Base-by-base conservation (phyloP, 2,797 vertebrate species). In the Bradypodion pumilum region DNA sequence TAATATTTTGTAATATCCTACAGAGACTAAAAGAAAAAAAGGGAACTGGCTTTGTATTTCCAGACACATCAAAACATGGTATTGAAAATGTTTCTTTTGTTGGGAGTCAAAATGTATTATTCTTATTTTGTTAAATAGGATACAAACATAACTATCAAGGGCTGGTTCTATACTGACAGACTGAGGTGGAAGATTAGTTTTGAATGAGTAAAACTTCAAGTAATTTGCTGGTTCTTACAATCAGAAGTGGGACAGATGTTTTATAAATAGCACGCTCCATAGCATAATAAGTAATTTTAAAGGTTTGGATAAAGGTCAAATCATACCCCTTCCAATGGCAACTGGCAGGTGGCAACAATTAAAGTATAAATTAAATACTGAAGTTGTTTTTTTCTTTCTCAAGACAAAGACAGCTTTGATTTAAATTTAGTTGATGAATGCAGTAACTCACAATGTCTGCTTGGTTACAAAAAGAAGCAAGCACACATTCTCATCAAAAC, bases 1-100 rank as follows among this genome's bases (percentile, higher is more conserved):
- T 65, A 92, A 86, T 92, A 85, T 94, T 93, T 88, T 87, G 81
- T 87, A 80, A 89, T 91, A 85, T 44, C 83, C 90, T 89, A 86
- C 80, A 69, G 90, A 93, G 88, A 85, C 59, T 79, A 85, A 91
- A 91, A 87, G 62, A 63, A 88, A 81, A 65, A 21, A 4, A n/a
- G 44, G 29, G 77, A 32, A 35, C 25, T 46, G 37, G 32, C 35
- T 85, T 66, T 63, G 84, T 85, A 66, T 90, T 81, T 77, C 52
- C 40, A 91, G 83, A 81, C 63, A 83, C 77, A 85, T 79, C 69
- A 90, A 87, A 76, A 89, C 52, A 86, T 59, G 69, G 81, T 89
- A 89, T 90, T 92, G 74, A 90, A 92, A 93, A 93, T 52, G 42
- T 90, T 92, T 88, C 78, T 78, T 94, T 93, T 93, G 89, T 91